phyloP scores from a whole-genome alignment of 1,140 invertebrate genomes.

The Triops cancriformis region DNA sequence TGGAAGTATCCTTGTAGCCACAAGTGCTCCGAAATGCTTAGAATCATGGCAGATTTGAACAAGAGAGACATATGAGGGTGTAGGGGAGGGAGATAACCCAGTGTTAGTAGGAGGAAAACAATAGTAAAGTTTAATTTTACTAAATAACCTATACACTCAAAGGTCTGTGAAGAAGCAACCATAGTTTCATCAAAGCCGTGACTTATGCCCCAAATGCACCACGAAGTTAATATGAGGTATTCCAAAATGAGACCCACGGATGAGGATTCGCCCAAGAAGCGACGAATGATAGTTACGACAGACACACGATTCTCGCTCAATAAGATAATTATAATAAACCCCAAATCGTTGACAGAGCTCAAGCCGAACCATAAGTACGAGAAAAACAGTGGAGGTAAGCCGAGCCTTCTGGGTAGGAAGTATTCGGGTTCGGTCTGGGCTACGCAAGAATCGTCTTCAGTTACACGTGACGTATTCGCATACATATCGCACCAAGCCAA shows the following conservation, averaged over 20 bases:
- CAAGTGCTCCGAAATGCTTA: background rate
- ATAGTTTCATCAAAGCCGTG: background rate
- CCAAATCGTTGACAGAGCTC: background rate
- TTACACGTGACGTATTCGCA: background rate
- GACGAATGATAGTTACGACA: background rate
- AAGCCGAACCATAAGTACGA: background rate
- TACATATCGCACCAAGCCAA: background rate
- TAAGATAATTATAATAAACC: background rate
- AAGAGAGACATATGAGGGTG: background rate
- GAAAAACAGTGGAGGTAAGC: background rate
- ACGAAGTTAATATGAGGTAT: background rate
- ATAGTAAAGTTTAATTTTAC: background rate
- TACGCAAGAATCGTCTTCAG: background rate
- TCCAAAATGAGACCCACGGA: background rate
- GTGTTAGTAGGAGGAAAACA: background rate
- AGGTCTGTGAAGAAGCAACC: background rate
- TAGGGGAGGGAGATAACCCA: background rate
- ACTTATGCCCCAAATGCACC: background rate
- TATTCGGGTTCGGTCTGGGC: background rate
- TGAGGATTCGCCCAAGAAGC: background rate
- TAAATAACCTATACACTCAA: background rate
- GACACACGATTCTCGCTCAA: background rate
- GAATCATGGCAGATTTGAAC: background rate
- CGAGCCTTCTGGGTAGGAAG: background rate
- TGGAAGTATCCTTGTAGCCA: background rate